These are phyloP conservation scores for Spea bombifrons DNA, from an alignment of 2,113 vertebrate genomes.

Conservation along the genomic window DNA sequence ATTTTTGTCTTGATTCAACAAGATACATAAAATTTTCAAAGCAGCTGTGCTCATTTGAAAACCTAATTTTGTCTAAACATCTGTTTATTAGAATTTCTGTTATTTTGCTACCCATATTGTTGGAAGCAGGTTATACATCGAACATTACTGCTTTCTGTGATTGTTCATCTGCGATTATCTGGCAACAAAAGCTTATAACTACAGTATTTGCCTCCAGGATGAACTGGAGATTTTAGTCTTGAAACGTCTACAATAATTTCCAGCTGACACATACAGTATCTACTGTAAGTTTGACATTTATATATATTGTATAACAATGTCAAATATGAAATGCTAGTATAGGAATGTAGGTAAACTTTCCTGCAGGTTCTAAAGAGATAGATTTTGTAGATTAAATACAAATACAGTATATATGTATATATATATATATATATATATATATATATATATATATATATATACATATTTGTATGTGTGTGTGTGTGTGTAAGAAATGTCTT, in stretches of 20 bases:
- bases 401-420: too few relatives aligned
- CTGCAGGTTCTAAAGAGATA: too few relatives aligned
- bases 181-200: slow-evolving; percentile 26
- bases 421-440: too few relatives aligned
- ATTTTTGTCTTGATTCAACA: slow-evolving; percentile 36
- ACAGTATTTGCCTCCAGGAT: slow-evolving; percentile 21
- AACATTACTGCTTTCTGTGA: slow-evolving; percentile 33
- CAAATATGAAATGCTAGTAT: not conserved
- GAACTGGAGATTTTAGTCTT: not conserved
- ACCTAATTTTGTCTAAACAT: slow-evolving; percentile 43
- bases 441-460: too few relatives aligned
- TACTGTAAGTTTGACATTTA: not conserved
- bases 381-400: too few relatives aligned
- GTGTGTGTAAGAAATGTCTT: too few relatives aligned
- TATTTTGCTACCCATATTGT: slow-evolving; percentile 5
- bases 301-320: not conserved
- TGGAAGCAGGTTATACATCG: slow-evolving; percentile 38
- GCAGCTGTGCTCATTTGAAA: slow-evolving; percentile 47
- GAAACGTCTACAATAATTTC: slow-evolving; percentile 12
- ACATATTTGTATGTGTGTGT: too few relatives aligned
- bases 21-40: slow-evolving; percentile 39
- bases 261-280: not conserved
- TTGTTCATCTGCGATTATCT: slow-evolving; percentile 27
- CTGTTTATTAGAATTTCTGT: slow-evolving; percentile 38
- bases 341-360: too few relatives aligned